Evolutionary conservation across 2,888 invertebrate genomes (phyloP), one percentile per base, ranked within the genome.

Genomic region (Lacanobia oleracea): DNA sequence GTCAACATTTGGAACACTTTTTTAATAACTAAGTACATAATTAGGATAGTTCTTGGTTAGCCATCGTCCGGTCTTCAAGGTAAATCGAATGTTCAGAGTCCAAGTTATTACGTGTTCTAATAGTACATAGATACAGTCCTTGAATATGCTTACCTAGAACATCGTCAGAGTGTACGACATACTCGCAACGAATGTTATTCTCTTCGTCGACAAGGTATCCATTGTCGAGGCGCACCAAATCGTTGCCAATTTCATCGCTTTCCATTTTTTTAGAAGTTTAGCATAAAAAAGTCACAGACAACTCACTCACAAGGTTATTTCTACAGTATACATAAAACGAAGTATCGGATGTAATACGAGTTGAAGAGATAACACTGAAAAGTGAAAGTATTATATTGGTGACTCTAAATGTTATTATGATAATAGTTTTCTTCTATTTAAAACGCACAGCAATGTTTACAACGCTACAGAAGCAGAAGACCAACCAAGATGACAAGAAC

Each of bases 181-280:
- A 96, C 76, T 86, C 86, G 61, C 86, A 86, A 45, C 86, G 86
- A 62, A 86, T 86, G 33, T 86, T 86, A 18, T 94, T 94, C 64
- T 95, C 96, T 63, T 95, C 96, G 43, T 95, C 96, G 0, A 94
- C 94, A 6, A 96, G 86, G 81, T 92, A 96, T 54, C 94, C 94
- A 79, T 91, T 93, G 67, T 94, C 94, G 70, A 95, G 81, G 71
- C 95, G 91, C 68, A 94, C 93, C 72, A 96, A 88, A 79, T 97
- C 97, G 88, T 96, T 97, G 57, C 97, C 96, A 88, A 97, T 96
- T 88, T 97, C 97, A 77, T 96, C 96, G 79, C 93, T 95, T 89
- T 97, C 97, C 97, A 97, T 90, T 85, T 51, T 62, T 33, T 5
- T 5, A 27, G 27, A 27, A 33, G 33, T 33, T 33, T 33, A n/a